These are phyloP conservation scores for Potamilus streckersoni DNA, from an alignment of 1,140 invertebrate genomes.

Conservation along the genomic window DNA sequence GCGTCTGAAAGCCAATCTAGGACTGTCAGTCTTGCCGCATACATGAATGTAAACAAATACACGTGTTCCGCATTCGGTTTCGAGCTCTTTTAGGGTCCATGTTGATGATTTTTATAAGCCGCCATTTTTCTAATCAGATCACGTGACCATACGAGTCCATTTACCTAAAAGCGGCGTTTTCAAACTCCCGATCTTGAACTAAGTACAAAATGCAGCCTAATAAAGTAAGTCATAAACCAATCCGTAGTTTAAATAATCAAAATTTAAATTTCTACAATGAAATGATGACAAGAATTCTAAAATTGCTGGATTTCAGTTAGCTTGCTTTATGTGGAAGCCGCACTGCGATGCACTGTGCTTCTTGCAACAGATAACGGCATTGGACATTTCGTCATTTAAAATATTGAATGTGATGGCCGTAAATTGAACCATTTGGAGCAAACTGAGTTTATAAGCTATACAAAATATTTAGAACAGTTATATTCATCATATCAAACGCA, in stretches of 20 bases:
- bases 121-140: conserved; percentile 66
- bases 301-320: conserved; percentile 1
- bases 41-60: conserved; percentile 34
- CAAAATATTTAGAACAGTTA: no score
- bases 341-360: neutral
- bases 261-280: conserved; percentile 10
- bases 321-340: conserved; percentile 14
- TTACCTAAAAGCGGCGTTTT: conserved; percentile 34
- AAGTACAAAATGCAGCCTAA: neutral
- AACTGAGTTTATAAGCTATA: no score
- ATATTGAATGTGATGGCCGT: neutral
- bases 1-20: conserved; percentile 21
- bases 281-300: conserved; percentile 1
- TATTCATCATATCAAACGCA: no score
- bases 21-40: conserved; percentile 10
- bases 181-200: conserved; percentile 4
- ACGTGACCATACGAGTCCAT: conserved; percentile 62
- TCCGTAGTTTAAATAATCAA: conserved; percentile 14
- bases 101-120: conserved; percentile 68
- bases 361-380: conserved; percentile 1
- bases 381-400: conserved; percentile 5
- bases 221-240: neutral
- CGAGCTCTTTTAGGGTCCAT: conserved; percentile 70
- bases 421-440: no score
- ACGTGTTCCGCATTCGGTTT: conserved; percentile 27